Evolutionary conservation across 2,888 invertebrate species (phyloP).

Genomic region (Koerneria pararmatus): DNA sequence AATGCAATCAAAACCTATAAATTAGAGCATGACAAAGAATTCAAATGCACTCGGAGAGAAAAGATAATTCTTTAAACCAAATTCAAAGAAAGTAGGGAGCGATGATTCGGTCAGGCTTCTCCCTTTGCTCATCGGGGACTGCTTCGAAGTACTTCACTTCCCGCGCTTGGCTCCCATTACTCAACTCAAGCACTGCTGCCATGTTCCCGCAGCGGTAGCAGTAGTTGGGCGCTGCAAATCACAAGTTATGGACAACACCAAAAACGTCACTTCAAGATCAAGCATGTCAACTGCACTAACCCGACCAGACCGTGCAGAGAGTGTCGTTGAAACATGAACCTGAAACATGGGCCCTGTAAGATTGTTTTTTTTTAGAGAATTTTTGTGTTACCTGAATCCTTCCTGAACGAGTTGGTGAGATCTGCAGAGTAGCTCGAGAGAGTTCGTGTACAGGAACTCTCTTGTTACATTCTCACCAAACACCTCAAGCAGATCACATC

Average conservation of each 20-base stretch:
- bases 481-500: conserved; percentile 66
- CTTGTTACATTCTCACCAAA: conserved; percentile 88
- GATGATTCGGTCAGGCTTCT: conserved; percentile 83
- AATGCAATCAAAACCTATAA: no score
- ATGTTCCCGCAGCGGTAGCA: conserved; percentile 98
- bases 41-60: no score
- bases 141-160: conserved; percentile 77
- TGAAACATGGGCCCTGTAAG: conserved; percentile 90
- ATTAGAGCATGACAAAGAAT: no score
- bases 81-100: conserved; percentile 90
- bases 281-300: conserved; percentile 67
- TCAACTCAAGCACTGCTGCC: conserved; percentile 88
- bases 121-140: conserved; percentile 87
- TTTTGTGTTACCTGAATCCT: conserved; percentile 90
- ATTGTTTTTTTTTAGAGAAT: no score
- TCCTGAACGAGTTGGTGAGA: conserved; percentile 99
- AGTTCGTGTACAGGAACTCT: conserved; percentile 84
- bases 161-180: conserved; percentile 64
- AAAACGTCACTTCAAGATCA: conserved; percentile 3
- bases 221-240: conserved; percentile 91
- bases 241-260: conserved; percentile 16
- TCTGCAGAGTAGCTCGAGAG: conserved; percentile 85
- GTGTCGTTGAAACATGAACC: conserved; percentile 85
- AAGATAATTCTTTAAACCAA: no score
- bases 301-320: conserved; percentile 97